A percentile compares a stretch with the other conserved stretches of the same genome.
These are phyloP conservation scores for Pseudococcus jackbeardsleyi DNA, from an alignment of 2,888 invertebrate species.

Conservation along the genomic window DNA sequence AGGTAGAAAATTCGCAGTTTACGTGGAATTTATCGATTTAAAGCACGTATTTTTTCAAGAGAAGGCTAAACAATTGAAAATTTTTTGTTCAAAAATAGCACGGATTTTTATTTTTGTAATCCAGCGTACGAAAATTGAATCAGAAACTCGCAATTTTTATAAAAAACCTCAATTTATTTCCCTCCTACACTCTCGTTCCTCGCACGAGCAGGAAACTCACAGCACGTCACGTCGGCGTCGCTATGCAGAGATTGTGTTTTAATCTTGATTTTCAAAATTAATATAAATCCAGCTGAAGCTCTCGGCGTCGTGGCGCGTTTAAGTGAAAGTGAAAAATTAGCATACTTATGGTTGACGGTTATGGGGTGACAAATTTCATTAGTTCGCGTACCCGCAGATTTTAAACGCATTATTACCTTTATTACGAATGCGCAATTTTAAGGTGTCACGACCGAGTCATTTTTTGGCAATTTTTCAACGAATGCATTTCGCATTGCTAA, in stretches of 20 bases:
- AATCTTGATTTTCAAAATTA: conserved; percentile 26
- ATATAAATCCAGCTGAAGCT: conserved; percentile 13
- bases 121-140: no score
- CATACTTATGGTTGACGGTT: conserved; percentile 28
- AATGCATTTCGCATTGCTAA: neutral
- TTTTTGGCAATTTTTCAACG: conserved; percentile 48
- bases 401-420: conserved; percentile 48
- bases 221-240: neutral
- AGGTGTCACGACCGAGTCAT: conserved; percentile 31
- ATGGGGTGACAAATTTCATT: conserved; percentile 37
- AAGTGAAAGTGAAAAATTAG: conserved; percentile 42
- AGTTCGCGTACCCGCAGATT: conserved; percentile 47
- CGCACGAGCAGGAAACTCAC: neutral
- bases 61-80: no score
- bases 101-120: no score
- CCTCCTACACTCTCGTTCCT: neutral
- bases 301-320: neutral
- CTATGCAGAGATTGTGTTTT: neutral
- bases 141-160: no score
- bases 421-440: conserved; percentile 37
- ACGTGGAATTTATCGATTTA: no score
- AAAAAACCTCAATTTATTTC: no score
- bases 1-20: no score
- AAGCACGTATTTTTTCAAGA: no score
- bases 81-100: no score